These are phyloP conservation scores for Drosophila willistoni DNA, from an alignment of 1,140 invertebrate genomes.

Conservation along the genomic window DNA sequence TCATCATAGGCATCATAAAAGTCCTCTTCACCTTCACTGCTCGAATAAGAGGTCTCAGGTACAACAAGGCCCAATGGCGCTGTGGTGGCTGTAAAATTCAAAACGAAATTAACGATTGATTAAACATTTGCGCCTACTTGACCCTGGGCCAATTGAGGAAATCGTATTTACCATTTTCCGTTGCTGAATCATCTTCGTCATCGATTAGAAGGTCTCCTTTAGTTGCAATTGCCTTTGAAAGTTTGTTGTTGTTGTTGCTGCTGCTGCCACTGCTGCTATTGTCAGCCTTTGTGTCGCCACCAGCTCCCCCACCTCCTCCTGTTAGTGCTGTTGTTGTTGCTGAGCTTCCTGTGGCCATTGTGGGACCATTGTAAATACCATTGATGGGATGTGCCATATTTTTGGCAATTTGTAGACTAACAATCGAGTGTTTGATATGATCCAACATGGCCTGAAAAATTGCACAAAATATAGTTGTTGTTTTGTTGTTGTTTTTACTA, in stretches of 20 bases:
- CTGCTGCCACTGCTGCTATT: constrained; percentile 3
- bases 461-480: neutral
- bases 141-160: constrained; percentile 28
- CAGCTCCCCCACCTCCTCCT: constrained; percentile 18
- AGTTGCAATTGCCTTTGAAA: constrained; percentile 14
- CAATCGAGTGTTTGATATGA: constrained; percentile 98
- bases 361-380: constrained; percentile 89
- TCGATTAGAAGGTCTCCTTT: constrained; percentile 51
- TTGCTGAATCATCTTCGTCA: constrained; percentile 78
- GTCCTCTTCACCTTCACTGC: constrained; percentile 98
- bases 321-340: constrained; percentile 40
- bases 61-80: constrained; percentile 83
- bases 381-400: constrained; percentile 95
- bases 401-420: constrained; percentile 98
- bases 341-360: constrained; percentile 20
- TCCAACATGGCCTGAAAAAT: constrained; percentile 91
- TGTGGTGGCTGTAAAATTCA: constrained; percentile 64
- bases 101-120: constrained; percentile 16
- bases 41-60: constrained; percentile 96
- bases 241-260: constrained; percentile 11
- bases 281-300: constrained; percentile 37
- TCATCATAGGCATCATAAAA: constrained; percentile 97
- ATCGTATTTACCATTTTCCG: constrained; percentile 74
- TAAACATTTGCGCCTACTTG: constrained; percentile 17
- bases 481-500: neutral